Conservation (phyloP, 2,888 invertebrate species). For the Chaetogeoica ovagalla region DNA sequence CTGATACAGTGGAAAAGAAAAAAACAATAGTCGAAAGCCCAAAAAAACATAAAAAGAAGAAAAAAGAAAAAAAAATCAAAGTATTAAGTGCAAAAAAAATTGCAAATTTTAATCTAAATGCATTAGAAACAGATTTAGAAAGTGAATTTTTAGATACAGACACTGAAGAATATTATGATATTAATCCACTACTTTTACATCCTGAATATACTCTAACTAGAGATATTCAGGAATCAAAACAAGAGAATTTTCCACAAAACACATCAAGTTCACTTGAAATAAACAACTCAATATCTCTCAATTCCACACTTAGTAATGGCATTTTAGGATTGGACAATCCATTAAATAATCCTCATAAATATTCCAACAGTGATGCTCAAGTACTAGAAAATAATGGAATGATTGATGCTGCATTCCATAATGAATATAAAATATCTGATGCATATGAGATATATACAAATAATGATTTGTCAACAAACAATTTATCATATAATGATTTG, state of each 20-base stretch:
- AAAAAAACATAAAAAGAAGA: conserved; percentile 48
- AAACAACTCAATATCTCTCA: neutral
- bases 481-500: conserved; percentile 12
- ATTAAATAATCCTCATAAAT: conserved; percentile 7
- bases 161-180: conserved; percentile 50
- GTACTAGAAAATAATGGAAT: conserved; percentile 15
- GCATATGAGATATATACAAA: conserved; percentile 8
- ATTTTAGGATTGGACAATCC: neutral
- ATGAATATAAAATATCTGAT: conserved; percentile 19
- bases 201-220: conserved; percentile 16
- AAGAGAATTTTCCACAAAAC: conserved; percentile 3
- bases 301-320: conserved; percentile 11
- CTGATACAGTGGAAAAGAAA: conserved; percentile 38
- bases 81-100: conserved; percentile 47
- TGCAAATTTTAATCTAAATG: conserved; percentile 39
- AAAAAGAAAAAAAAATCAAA: conserved; percentile 46
- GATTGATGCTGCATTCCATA: neutral
- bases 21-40: conserved; percentile 35
- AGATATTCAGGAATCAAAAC: neutral
- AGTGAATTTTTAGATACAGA: conserved; percentile 47
- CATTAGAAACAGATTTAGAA: conserved; percentile 47
- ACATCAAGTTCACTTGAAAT: neutral
- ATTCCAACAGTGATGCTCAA: conserved; percentile 12
- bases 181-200: conserved; percentile 43
- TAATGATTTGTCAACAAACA: conserved; percentile 21